phyloP scores from a whole-genome alignment of 2,797 vertebrate genomes.

The Urosaurus nigricauda region DNA sequence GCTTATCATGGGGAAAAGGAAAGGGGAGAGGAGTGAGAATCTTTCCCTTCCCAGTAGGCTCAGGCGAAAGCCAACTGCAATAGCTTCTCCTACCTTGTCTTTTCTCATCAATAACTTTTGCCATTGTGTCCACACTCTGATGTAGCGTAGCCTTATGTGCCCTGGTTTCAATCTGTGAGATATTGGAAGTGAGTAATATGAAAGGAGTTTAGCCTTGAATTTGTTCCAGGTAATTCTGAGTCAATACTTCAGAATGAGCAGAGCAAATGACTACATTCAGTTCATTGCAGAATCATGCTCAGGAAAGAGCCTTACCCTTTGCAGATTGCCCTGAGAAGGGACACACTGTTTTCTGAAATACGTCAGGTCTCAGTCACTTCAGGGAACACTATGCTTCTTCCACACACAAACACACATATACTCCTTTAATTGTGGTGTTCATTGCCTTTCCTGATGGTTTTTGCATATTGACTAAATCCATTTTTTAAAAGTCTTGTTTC shows the following conservation, averaged over 20 bases:
- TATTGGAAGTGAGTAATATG: no score
- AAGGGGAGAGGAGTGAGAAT: no score
- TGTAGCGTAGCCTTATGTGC: no score
- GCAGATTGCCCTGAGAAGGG: neutral
- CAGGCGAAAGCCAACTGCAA: no score
- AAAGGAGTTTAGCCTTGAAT: neutral
- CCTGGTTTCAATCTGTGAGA: no score
- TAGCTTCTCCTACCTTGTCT: no score
- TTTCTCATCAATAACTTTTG: no score
- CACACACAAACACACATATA: neutral
- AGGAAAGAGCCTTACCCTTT: neutral
- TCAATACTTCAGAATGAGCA: neutral
- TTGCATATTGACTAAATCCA: neutral
- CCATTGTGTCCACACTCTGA: no score
- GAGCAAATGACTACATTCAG: neutral
- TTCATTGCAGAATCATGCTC: neutral
- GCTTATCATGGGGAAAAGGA: no score
- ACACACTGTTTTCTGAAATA: neutral
- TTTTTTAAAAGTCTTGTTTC: neutral
- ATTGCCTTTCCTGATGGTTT: neutral
- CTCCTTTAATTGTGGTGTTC: neutral
- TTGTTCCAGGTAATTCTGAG: neutral
- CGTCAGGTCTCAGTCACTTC: no score
- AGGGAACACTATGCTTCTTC: neutral
- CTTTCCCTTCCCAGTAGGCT: no score